These are phyloP conservation scores for Lagopus leucura DNA, from an alignment of 2,113 vertebrate species.

Conservation along the genomic window DNA sequence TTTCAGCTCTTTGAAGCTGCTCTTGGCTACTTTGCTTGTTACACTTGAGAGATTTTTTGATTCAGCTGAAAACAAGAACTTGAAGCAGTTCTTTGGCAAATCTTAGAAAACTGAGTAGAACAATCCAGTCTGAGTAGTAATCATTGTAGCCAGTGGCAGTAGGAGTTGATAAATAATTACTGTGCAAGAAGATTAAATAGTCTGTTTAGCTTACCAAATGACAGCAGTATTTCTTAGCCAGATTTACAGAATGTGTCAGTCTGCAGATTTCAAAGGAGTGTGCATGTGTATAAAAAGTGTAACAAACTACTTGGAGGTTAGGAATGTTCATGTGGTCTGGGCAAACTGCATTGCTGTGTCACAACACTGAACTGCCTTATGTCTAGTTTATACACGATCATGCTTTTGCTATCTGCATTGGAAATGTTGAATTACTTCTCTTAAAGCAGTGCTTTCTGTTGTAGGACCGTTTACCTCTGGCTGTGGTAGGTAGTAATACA, in stretches of 20 bases:
- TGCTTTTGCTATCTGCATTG: constrained; percentile 31
- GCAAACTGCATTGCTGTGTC: background rate
- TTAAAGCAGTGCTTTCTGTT: constrained; percentile 61
- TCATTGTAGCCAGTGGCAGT: background rate
- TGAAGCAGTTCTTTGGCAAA: background rate
- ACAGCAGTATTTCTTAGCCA: background rate
- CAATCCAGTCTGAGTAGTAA: background rate
- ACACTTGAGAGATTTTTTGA: background rate
- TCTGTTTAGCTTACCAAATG: background rate
- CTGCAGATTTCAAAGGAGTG: background rate
- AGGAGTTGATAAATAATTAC: background rate
- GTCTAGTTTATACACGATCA: background rate
- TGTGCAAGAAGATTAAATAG: background rate
- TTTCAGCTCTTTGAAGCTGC: constrained; percentile 1
- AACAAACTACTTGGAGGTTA: background rate
- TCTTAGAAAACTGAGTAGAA: background rate
- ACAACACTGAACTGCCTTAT: background rate
- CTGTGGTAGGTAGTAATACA: constrained; percentile 98
- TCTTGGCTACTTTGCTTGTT: constrained; percentile 23
- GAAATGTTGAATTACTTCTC: background rate
- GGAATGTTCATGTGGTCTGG: background rate
- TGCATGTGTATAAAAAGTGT: background rate
- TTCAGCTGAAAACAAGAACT: background rate
- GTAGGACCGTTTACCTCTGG: constrained; percentile 96
- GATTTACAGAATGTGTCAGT: background rate